Evolutionary conservation across 2,797 vertebrate genomes (phyloP).

Genomic region (Enteromius afrohamiltoni): DNA sequence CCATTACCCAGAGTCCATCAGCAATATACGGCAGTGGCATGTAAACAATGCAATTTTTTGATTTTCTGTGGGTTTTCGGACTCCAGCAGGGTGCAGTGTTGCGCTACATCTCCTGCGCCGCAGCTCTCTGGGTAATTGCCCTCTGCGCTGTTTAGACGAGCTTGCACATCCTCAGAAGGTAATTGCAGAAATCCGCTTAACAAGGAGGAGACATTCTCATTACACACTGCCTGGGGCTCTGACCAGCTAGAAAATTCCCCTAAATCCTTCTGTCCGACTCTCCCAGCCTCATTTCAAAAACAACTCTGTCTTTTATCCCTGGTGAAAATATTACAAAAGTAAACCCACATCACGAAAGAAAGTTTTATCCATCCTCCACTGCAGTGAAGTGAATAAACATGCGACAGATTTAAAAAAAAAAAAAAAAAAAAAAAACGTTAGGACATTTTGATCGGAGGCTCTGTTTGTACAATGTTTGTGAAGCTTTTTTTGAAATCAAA

Average conservation of each 20-base stretch:
- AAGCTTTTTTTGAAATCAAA: slow-evolving; percentile 15
- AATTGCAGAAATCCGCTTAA: slow-evolving; percentile 73
- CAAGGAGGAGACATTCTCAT: slow-evolving; percentile 70
- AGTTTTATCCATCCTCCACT: slow-evolving; percentile 3
- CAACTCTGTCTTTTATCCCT: slow-evolving; percentile 37
- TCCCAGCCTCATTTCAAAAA: slow-evolving; percentile 33
- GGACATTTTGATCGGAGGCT: background rate
- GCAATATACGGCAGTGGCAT: background rate
- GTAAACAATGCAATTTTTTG: background rate
- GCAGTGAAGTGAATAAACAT: slow-evolving; percentile 12
- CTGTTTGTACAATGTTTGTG: slow-evolving; percentile 1
- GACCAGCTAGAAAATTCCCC: slow-evolving; percentile 58
- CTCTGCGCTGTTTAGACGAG: slow-evolving; percentile 39
- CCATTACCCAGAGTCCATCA: slow-evolving; percentile 6
- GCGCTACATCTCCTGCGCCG: slow-evolving; percentile 32
- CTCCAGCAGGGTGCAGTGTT: slow-evolving; percentile 77
- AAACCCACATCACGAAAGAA: slow-evolving; percentile 20
- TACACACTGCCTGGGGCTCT: slow-evolving; percentile 66
- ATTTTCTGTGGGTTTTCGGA: background rate
- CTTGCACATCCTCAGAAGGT: slow-evolving; percentile 64
- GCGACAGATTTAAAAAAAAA: background rate
- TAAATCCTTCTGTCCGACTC: slow-evolving; percentile 57
- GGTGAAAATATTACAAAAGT: slow-evolving; percentile 11
- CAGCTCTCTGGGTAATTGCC: slow-evolving; percentile 33
- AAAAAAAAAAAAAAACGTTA: no score